Evolutionary conservation across 2,797 vertebrate genomes (phyloP).

Genomic region (Coracias cyanogaster): DNA sequence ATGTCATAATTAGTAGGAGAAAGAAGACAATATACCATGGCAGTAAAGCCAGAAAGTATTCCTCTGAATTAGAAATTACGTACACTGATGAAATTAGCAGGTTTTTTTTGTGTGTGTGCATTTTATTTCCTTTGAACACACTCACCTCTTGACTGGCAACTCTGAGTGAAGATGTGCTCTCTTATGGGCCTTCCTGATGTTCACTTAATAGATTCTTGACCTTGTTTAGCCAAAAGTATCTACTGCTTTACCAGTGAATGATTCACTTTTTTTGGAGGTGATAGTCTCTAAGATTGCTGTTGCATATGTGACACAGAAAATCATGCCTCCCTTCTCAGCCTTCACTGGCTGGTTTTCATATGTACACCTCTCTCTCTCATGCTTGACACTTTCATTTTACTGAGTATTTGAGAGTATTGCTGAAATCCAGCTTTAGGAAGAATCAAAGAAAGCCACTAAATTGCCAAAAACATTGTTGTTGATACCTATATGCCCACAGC

Average conservation of each 20-base stretch:
- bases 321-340: neutral
- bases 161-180: neutral
- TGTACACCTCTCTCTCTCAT: neutral
- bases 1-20: neutral
- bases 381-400: neutral
- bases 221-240: neutral
- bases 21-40: neutral
- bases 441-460: neutral
- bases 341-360: neutral
- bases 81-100: neutral
- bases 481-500: neutral
- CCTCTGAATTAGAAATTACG: neutral
- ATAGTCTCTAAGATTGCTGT: neutral
- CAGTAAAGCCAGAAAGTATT: neutral
- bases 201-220: neutral
- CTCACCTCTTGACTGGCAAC: neutral
- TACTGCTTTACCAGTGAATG: neutral
- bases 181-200: neutral
- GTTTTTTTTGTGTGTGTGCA: too few relatives aligned
- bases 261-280: neutral
- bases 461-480: neutral
- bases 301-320: neutral
- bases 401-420: neutral
- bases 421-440: neutral
- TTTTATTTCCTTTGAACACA: neutral